Evolutionary conservation across 2,113 vertebrate species (phyloP).

Genomic region (Sporophila hypoxantha): DNA sequence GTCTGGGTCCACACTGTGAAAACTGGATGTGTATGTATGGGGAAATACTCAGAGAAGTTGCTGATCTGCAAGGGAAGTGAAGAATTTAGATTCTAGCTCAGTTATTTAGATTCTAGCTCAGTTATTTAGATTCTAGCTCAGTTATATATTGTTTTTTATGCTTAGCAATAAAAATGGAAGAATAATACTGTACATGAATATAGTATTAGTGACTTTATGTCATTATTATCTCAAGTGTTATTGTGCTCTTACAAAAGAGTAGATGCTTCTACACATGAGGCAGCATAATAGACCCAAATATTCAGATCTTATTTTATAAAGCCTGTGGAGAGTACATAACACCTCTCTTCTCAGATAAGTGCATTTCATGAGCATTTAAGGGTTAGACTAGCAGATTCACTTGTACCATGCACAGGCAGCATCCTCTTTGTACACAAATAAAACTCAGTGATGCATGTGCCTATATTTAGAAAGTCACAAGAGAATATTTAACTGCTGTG

Average conservation of each 20-base stretch:
- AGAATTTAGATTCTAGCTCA: background rate
- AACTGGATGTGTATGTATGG: background rate
- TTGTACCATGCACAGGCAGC: background rate
- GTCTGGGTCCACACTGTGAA: background rate
- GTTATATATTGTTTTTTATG: background rate
- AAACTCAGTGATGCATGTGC: background rate
- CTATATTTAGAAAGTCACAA: background rate
- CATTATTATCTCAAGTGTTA: background rate
- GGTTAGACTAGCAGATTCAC: background rate
- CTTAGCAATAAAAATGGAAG: background rate
- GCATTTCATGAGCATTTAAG: background rate
- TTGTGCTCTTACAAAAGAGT: background rate
- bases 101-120: background rate
- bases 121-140: background rate
- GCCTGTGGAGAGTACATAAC: background rate
- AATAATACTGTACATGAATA: background rate
- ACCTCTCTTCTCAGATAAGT: background rate
- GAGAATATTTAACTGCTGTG: background rate
- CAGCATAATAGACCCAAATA: background rate
- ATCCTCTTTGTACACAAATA: background rate
- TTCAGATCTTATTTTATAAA: background rate
- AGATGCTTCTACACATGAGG: background rate
- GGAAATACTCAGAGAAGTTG: background rate
- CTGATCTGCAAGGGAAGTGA: background rate
- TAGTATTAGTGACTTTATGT: background rate